A percentile compares a stretch with the other conserved stretches of the same genome.
phyloP scores from a whole-genome alignment of 2,888 invertebrate genomes.

The Pachymerium ferrugineum region DNA sequence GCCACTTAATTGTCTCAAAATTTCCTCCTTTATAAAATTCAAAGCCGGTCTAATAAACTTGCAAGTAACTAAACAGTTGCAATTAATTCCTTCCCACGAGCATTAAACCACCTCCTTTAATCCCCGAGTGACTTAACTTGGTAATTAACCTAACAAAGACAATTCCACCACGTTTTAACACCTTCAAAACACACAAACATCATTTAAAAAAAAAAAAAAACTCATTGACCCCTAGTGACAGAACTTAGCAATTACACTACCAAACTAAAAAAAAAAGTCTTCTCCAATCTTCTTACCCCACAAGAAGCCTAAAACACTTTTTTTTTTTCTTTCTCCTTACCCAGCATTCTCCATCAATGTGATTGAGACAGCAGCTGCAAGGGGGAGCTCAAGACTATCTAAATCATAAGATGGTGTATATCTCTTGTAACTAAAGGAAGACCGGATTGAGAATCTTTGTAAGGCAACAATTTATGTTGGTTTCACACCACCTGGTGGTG shows the following conservation, averaged over 20 bases:
- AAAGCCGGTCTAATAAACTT: no score
- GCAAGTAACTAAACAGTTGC: no score
- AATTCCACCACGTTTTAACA: no score
- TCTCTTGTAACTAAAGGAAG: background rate
- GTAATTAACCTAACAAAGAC: no score
- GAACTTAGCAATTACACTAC: background rate
- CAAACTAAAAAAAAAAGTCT: background rate
- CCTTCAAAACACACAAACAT: background rate
- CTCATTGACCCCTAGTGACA: background rate
- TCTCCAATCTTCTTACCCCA: no score
- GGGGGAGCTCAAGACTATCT: background rate
- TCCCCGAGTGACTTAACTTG: no score
- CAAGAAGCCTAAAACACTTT: background rate
- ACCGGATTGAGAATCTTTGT: background rate
- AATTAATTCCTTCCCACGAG: no score
- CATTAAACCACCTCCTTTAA: no score
- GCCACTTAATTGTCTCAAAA: no score
- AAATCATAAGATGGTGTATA: background rate
- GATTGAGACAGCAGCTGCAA: slow-evolving; percentile 8
- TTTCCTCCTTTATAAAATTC: no score
- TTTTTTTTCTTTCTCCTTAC: background rate
- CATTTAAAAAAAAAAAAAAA: no score
- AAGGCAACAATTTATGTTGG: background rate
- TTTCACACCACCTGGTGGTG: slow-evolving; percentile 10
- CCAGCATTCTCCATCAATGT: background rate